phyloP scores from a whole-genome alignment of 2,888 invertebrate genomes.

The Cheilosia pagana region DNA sequence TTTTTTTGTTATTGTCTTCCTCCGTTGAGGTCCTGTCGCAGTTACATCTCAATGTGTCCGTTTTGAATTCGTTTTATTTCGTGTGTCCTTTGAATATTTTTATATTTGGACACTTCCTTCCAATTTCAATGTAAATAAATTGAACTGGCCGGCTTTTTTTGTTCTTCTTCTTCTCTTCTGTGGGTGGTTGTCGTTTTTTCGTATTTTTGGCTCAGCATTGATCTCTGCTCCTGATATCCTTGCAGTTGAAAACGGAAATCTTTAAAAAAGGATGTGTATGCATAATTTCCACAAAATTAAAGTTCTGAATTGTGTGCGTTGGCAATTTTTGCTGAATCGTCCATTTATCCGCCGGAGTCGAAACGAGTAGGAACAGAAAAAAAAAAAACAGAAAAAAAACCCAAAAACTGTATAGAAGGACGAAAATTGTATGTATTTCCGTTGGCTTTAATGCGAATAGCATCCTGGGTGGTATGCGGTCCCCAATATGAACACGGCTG shows the following conservation, averaged over 20 bases:
- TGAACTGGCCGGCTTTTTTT: slow-evolving; percentile 54
- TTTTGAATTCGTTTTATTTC: slow-evolving; percentile 35
- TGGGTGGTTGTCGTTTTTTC: background rate
- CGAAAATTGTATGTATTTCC: slow-evolving; percentile 53
- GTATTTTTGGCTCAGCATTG: slow-evolving; percentile 57
- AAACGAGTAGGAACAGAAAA: background rate
- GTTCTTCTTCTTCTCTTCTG: slow-evolving; percentile 5
- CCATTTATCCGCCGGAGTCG: slow-evolving; percentile 35
- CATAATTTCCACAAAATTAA: slow-evolving; percentile 74
- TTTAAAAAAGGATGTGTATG: slow-evolving; percentile 71
- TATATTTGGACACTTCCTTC: slow-evolving; percentile 74
- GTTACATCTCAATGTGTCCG: slow-evolving; percentile 73
- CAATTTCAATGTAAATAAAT: slow-evolving; percentile 75
- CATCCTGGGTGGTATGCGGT: slow-evolving; percentile 50
- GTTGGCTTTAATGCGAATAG: slow-evolving; percentile 63
- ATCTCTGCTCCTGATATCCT: slow-evolving; percentile 70
- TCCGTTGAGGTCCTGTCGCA: slow-evolving; percentile 56
- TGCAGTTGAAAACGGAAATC: slow-evolving; percentile 67
- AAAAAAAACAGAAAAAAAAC: background rate
- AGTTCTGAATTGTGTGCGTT: slow-evolving; percentile 68
- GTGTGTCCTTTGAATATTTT: slow-evolving; percentile 60
- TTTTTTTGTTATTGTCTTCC: slow-evolving; percentile 17
- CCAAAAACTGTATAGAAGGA: slow-evolving; percentile 2
- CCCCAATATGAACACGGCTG: slow-evolving; percentile 52
- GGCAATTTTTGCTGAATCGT: slow-evolving; percentile 63